Conservation (phyloP, 2,113 vertebrate genomes). For the Ifrita kowaldi region DNA sequence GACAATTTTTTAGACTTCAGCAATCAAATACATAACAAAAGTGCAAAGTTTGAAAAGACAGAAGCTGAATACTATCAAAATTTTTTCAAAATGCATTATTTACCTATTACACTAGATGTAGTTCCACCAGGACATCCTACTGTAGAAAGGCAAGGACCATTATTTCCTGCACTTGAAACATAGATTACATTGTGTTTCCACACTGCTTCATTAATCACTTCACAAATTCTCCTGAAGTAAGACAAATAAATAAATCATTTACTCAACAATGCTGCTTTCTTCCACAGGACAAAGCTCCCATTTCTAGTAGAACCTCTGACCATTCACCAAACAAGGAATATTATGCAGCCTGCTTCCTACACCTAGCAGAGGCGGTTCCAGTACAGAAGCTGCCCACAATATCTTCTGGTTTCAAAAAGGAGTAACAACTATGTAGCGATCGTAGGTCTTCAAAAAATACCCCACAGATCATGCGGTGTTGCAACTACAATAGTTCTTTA, state of each 20-base stretch:
- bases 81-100: background rate
- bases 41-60: background rate
- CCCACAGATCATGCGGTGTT: background rate
- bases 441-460: background rate
- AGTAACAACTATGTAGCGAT: background rate
- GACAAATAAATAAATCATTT: background rate
- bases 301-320: background rate
- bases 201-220: constrained; percentile 94
- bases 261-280: background rate
- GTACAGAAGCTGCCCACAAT: background rate
- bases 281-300: background rate
- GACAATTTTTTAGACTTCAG: background rate
- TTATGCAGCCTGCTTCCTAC: background rate
- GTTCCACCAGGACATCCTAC: constrained; percentile 97
- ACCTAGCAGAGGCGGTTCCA: background rate
- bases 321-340: background rate
- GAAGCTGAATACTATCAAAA: background rate
- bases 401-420: background rate
- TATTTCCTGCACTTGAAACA: constrained; percentile 96
- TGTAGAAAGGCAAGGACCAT: constrained; percentile 95
- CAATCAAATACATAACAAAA: background rate
- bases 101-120: constrained; percentile 93
- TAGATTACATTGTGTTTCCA: constrained; percentile 97
- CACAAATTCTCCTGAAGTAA: constrained; percentile 90
- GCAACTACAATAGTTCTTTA: background rate